Evolutionary conservation across 2,888 invertebrate species (phyloP), one percentile per base, ranked within the genome.

Genomic region (Griposia aprilina): DNA sequence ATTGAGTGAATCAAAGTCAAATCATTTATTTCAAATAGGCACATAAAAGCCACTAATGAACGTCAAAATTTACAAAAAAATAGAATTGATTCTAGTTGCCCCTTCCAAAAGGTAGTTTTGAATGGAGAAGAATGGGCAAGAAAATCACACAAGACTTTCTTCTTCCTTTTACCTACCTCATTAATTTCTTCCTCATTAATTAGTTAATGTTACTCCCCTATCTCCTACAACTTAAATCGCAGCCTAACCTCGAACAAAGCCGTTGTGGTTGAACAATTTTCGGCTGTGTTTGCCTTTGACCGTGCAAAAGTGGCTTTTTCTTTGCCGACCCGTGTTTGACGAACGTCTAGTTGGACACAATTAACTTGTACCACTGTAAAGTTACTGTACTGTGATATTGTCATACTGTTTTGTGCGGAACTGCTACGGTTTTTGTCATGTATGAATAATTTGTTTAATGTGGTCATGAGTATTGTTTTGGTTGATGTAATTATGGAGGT

Each of bases 231-330:
- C 86, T 93, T 91, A 76, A 11, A 74, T 92, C 91, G 84, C 45
- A 79, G 72, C 0, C 80, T 77, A 79, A 84, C 82, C 86, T 65
- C 86, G 88, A 90, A 91, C 93, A 92, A 92, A 91, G 92, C 90
- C 90, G 88, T 90, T 91, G 92, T 90, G 94, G 93, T 91, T 91
- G 90, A 92, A 93, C 94, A 93, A 92, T 93, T 93, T 92, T 93
- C 89, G 91, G 92, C 90, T 90, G 88, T 93, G 94, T 93, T 93
- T 93, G 92, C 91, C 91, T 94, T 93, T 90, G 93, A 91, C 91
- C 88, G 88, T 83, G 86, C 88, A 90, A 92, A 91, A 93, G 92
- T 92, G 91, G 89, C 90, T 91, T 91, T 91, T 92, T 91, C 91
- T 92, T 93, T 92, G 83, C 86, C 72, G 62, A 74, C 71, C 82